Evolutionary conservation across 1,140 invertebrate species (phyloP), one percentile per base, ranked within the genome.

Genomic region (Eumaeus atala): DNA sequence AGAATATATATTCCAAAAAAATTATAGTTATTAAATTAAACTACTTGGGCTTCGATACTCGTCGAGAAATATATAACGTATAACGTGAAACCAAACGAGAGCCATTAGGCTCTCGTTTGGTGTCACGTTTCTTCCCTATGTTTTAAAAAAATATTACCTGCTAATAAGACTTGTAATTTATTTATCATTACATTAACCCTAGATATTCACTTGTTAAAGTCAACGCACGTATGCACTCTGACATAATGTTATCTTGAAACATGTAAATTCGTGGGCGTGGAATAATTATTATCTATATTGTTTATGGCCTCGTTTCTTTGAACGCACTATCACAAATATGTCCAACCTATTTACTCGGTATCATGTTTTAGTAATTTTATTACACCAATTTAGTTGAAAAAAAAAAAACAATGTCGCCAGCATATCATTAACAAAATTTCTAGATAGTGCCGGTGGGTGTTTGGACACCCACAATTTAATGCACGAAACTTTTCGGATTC

Each of bases 291-390:
- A 44, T 44, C 14, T 9, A 9, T 16, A 16, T 16, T 44, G 14
- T 44, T 16, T 44, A 44, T 44, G 12, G 12, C 14, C 12, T 16
- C 40, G 14, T 44, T 16, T 9, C 14, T 9, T 44, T 6, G 40
- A 44, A 12, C 12, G 16, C 40, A 14, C 38, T 40, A 40, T 40
- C 12, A 44, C 40, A 44, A 44, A 44, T 3, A 44, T 17, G 40
- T 28, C 40, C 40, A 44, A 16, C 2, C 9, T 44, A 44, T 44
- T 44, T 44, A 44, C 40, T n/a, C 38, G 14, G 6, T 14, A 44
- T 44, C 12, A 44, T 44, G 40, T 44, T 44, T 44, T 44, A 44
- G 12, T 44, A 12, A 44, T 44, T 44, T 44, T 44, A 44, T 17
- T 16, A 16, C 14, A 44, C 40, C 14, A 44, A 44, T 44, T 44